Base-by-base conservation (phyloP, 2,888 invertebrate species). In the Caenorhabditis wallacei region DNA sequence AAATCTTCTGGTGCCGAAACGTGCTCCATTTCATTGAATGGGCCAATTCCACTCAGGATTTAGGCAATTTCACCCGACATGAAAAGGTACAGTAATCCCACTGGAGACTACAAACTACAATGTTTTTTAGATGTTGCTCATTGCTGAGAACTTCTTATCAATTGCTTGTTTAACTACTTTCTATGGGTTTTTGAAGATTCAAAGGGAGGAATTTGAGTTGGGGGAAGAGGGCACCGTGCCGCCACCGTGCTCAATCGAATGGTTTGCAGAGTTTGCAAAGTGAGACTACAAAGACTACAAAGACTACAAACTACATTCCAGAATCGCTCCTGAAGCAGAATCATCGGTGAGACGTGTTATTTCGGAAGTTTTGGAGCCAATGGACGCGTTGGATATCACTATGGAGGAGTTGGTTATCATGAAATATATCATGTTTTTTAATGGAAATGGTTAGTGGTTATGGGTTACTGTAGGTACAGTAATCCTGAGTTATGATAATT, bases 381-480 rank as follows among this genome's bases (percentile, higher is more conserved):
- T 78, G 78, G 78, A 78, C 35, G 69, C 78, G 2, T 13, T 78
- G 46, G 78, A 78, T 26, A 18, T 78, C 16, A 53, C 20, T 0
- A 46, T 78, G 13, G 78, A 78, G 35, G 78, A 78, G 16, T 1
- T 78, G 0, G 46, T 78, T 2, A 63, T 78, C 26, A 10, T 78
- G 22, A 78, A 78, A 24, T 78, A 54, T n/a, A 78, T 78, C 8
- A 69, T 78, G 61, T 48, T 78, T 20, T 78, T 78, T 18, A 78
- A 46, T 46, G 78, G 78, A 64, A 46, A 56, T 8, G 53, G 26
- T 26, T 18, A 35, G 30, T 53, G 20, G 18, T 13, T 35, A 10
- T 7, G 22, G 20, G 53, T 46, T 35, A 35, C 35, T 35, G 35
- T 10, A 10, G 20, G 20, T 48, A 56, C 56, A 56, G 56, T 56